Base-by-base conservation (phyloP, 2,797 vertebrate species). In the Capromys pilorides region DNA sequence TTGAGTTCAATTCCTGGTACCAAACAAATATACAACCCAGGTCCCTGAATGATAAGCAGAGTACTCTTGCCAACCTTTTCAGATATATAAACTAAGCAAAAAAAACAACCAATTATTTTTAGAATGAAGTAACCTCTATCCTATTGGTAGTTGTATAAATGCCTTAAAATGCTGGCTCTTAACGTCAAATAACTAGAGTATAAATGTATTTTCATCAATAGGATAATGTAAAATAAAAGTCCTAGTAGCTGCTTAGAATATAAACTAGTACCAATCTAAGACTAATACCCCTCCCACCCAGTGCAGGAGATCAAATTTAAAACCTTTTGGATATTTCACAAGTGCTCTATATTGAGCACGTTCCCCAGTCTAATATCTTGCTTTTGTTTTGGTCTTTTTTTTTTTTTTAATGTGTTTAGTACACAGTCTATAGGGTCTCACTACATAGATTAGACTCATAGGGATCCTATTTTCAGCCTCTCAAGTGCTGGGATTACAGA, bases 181-280 rank as follows among this genome's bases (percentile, higher is more conserved):
- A 85, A 77, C 64, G 80, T 19, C 41, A 93, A 84, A 83, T 73
- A 86, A 96, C 19, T 87, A 94, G 41, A 94, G 61, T 92, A 84
- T 77, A 62, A 93, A 59, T 66, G 54, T 85, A 80, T 71, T 90
- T 83, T 71, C 61, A 90, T 93, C 69, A 92, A 90, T 49, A 84
- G 31, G 41, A 67, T 84, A 24, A 90, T 69, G 0, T 78, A 18
- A 87, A 95, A 54, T 87, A 75, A n/a, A 69, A 66, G 64, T 6
- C 64, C 16, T 84, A 67, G 41, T 66, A 89, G 22, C 59, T 82
- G 4, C 49, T 83, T 90, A 93, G 24, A 67, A 31, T 41, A 92
- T 14, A 94, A 91, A 54, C 91, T 33, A 94, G 13, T 81, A 66
- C 16, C 91, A 94, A 90, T 39, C 49, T 90, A 88, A 91, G 16